Base-by-base conservation (phyloP, 64 coral and sea anemone genomes). In the Montipora cactus region DNA sequence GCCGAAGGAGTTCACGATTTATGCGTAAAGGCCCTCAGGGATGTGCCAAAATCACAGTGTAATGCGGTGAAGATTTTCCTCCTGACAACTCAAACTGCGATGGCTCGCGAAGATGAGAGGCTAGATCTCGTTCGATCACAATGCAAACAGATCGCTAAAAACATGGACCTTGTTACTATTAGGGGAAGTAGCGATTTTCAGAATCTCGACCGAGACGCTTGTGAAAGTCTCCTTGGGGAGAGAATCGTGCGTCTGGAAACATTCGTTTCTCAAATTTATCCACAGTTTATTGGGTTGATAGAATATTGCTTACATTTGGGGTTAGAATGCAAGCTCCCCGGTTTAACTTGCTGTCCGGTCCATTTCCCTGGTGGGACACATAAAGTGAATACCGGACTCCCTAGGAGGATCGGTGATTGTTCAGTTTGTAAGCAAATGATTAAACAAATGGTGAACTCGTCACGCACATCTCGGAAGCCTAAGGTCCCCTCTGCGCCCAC, bases 221-320 rank as follows among this genome's bases (percentile, higher is more conserved):
- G 23, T 14, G 23, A 48, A 67, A 16, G 18, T 7, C 8, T 64
- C 44, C 37, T 67, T 1, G 44, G 9, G 1, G 11, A 84, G 20
- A 68, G 81, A 67, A 84, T 49, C 69, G 2, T 48, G 44, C 61
- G 44, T 3, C 15, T 84, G 10, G 81, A 84, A 64, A 49, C 5
- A 7, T 69, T 69, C 69, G 28, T 84, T n/a, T 12, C 28, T 7
- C 10, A 47, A 49, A 0, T 90, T 12, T 90, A 90, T 25, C 88
- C 88, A n/a, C 88, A 90, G 13, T 90, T 88, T 19, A 59, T 76
- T 0, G 74, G 72, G 10, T 3, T 84, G 8, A 44, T 84, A 23
- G 61, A 5, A 10, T 47, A 8, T 49, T 84, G 3, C 3, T 21
- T 68, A 18, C 4, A 18, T 13, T 13, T 16, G 4, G 16, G 12